These are phyloP conservation scores for Drosophila melanosoma DNA, from an alignment of 2,888 invertebrate genomes.

Conservation along the genomic window DNA sequence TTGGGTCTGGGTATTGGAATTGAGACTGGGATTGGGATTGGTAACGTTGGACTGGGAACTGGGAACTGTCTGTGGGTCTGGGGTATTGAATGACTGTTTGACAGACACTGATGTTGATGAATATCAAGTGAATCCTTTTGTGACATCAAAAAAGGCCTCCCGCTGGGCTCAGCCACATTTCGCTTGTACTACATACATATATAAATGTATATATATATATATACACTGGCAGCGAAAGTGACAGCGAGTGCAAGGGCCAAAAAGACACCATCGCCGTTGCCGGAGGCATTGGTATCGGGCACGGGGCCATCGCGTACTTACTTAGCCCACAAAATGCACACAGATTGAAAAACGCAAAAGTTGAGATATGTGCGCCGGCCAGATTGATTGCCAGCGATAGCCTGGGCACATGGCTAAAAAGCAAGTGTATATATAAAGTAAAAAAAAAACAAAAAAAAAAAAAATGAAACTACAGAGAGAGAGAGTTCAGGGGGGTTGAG, in stretches of 20 bases:
- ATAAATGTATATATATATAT: not conserved
- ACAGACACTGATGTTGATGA: conserved; percentile 85
- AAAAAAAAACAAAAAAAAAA: conserved; percentile 24
- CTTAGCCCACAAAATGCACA: conserved; percentile 77
- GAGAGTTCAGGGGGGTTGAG: conserved; percentile 46
- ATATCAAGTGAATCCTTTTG: conserved; percentile 85
- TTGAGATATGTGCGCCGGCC: conserved; percentile 76
- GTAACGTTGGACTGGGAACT: conserved; percentile 15
- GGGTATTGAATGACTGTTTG: conserved; percentile 73
- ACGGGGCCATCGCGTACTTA: conserved; percentile 69
- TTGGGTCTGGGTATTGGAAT: conserved; percentile 37
- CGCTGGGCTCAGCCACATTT: conserved; percentile 66
- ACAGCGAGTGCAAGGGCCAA: conserved; percentile 25
- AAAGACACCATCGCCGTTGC: conserved; percentile 29
- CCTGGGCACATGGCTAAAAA: conserved; percentile 54
- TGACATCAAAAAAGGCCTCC: conserved; percentile 81
- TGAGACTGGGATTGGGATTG: conserved; percentile 37
- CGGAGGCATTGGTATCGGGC: conserved; percentile 45
- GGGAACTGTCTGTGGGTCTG: conserved; percentile 34
- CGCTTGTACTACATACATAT: conserved; percentile 7
- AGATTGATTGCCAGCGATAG: conserved; percentile 83
- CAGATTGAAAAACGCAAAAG: conserved; percentile 80
- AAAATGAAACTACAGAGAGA: conserved; percentile 54
- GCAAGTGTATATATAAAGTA: conserved; percentile 71
- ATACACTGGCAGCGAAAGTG: conserved; percentile 72